Conservation (phyloP, 2,113 vertebrate genomes). For the Ptyas mucosa region DNA sequence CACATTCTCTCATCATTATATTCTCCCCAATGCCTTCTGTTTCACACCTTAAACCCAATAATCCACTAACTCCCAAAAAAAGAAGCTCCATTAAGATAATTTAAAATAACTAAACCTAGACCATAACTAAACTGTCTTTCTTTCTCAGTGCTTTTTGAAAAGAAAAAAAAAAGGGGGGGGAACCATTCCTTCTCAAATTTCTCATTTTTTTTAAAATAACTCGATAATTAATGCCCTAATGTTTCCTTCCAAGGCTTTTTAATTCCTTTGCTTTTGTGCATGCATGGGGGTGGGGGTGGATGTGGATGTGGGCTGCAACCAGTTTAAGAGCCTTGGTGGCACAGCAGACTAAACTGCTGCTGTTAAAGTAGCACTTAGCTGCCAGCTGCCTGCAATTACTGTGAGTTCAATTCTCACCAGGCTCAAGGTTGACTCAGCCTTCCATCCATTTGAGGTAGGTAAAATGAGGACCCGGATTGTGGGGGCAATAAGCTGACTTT, state of each 20-base stretch:
- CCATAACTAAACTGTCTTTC: background rate
- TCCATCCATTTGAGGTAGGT: too few species aligned
- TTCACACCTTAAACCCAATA: background rate
- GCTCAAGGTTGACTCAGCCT: too few species aligned
- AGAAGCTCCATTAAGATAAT: background rate
- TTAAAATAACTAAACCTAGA: background rate
- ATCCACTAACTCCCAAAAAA: background rate
- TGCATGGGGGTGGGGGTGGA: too few species aligned
- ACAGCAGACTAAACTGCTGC: too few species aligned
- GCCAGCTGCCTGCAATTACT: too few species aligned
- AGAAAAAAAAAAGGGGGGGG: background rate
- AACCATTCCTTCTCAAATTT: background rate
- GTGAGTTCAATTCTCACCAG: too few species aligned
- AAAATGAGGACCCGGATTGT: too few species aligned
- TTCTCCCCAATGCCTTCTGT: background rate
- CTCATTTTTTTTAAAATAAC: background rate
- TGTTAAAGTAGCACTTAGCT: too few species aligned
- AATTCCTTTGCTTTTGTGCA: background rate
- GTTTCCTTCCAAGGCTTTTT: background rate
- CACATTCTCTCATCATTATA: background rate
- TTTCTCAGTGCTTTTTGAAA: background rate
- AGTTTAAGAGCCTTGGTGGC: too few species aligned
- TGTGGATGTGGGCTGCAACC: too few species aligned
- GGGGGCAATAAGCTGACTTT: too few species aligned
- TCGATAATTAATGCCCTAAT: background rate